Evolutionary conservation across 2,797 vertebrate species (phyloP).

Genomic region (Lophius americanus): DNA sequence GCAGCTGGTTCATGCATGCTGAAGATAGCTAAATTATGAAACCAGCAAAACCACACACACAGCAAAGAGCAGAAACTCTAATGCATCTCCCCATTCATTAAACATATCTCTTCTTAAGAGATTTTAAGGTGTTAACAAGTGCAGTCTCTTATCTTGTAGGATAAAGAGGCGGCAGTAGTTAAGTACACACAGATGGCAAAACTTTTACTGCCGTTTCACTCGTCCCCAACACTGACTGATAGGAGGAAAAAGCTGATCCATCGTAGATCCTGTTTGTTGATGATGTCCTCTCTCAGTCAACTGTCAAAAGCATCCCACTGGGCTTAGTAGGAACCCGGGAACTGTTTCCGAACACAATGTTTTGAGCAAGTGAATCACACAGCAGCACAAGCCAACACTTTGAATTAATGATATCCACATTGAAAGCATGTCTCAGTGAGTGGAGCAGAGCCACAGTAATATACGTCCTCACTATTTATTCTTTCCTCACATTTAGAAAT

Average conservation of each 20-base stretch:
- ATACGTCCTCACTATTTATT: background rate
- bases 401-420: conserved; percentile 14
- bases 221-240: background rate
- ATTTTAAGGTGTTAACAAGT: too few species aligned
- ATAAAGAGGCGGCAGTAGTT: too few species aligned
- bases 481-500: background rate
- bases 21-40: too few species aligned
- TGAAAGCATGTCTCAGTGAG: background rate
- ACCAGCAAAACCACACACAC: too few species aligned
- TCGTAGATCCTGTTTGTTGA: conserved; percentile 4
- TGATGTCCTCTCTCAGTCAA: background rate
- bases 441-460: background rate
- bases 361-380: background rate
- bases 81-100: too few species aligned
- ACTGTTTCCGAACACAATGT: background rate
- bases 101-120: too few species aligned
- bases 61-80: too few species aligned
- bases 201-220: too few species aligned
- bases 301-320: conserved; percentile 6
- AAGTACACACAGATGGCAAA: too few species aligned
- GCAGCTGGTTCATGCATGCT: too few species aligned
- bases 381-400: conserved; percentile 20
- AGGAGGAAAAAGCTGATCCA: conserved; percentile 5
- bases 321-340: conserved; percentile 11
- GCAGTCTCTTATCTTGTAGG: too few species aligned